Conservation (phyloP, 2,888 invertebrate species). For the Heliothis peltigera region DNA sequence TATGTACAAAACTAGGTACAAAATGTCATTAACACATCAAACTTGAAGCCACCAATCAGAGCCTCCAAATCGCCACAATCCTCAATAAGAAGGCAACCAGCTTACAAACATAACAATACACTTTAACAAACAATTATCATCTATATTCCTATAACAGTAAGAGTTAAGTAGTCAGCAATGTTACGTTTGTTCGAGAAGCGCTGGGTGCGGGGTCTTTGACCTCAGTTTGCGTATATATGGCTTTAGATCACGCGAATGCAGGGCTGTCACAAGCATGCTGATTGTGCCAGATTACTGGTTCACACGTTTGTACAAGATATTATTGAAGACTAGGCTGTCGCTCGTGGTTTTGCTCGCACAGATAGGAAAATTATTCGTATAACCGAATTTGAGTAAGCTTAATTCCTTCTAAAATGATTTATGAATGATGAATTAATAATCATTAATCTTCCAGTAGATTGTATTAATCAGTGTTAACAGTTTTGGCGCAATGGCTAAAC, state of each 20-base stretch:
- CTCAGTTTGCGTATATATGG: constrained; percentile 61
- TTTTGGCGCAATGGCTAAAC: no score
- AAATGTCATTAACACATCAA: no score
- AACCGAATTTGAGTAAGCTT: no score
- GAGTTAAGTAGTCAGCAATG: constrained; percentile 16
- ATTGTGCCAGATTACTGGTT: constrained; percentile 27
- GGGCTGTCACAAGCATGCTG: constrained; percentile 46
- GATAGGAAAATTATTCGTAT: no score
- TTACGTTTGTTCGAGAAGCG: constrained; percentile 50
- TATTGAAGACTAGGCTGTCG: neutral
- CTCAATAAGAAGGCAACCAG: constrained; percentile 41
- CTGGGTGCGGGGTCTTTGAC: constrained; percentile 65
- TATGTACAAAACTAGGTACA: no score
- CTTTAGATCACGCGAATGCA: constrained; percentile 58
- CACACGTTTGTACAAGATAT: constrained; percentile 9
- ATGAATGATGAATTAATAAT: no score
- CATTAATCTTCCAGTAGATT: no score
- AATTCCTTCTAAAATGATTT: no score
- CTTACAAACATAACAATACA: constrained; percentile 13
- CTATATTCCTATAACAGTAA: constrained; percentile 18
- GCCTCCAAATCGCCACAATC: constrained; percentile 29
- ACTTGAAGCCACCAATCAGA: no score
- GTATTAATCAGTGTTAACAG: no score
- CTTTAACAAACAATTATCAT: constrained; percentile 29
- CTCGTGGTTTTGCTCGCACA: neutral